Evolutionary conservation across 2,888 invertebrate species (phyloP).

Genomic region (Thera obeliscata): DNA sequence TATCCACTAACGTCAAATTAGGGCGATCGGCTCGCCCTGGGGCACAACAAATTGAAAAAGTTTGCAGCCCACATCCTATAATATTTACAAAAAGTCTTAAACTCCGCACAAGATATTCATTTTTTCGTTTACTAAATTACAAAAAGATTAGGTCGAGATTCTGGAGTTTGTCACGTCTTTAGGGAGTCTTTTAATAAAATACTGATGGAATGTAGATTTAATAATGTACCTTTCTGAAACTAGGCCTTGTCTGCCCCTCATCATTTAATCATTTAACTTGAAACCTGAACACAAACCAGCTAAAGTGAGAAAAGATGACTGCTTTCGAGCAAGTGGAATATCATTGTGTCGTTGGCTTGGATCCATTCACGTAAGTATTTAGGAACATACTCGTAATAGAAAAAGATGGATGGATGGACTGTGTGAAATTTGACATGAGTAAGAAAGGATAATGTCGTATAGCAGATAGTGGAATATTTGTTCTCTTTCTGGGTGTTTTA

Average conservation of each 20-base stretch:
- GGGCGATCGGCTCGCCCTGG: background rate
- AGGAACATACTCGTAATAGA: no score
- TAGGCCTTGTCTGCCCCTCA: conserved; percentile 12
- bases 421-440: no score
- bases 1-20: conserved; percentile 7
- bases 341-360: no score
- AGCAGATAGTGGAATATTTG: no score
- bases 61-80: conserved; percentile 18
- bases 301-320: no score
- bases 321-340: no score
- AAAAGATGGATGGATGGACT: no score
- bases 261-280: background rate
- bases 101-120: conserved; percentile 23
- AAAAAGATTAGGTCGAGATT: conserved; percentile 34
- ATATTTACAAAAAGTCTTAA: conserved; percentile 19
- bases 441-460: no score
- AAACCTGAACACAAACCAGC: no score
- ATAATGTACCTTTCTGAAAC: conserved; percentile 44
- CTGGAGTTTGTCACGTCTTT: conserved; percentile 28
- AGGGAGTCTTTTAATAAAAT: conserved; percentile 44
- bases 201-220: conserved; percentile 47
- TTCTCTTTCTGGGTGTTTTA: no score
- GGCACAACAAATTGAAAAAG: conserved; percentile 25
- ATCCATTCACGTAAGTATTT: no score
- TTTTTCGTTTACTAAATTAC: conserved; percentile 36